Percentiles rank a stretch among this genome's conserved stretches.
phyloP scores from a whole-genome alignment of 2,888 invertebrate species.

The Catocala nupta region DNA sequence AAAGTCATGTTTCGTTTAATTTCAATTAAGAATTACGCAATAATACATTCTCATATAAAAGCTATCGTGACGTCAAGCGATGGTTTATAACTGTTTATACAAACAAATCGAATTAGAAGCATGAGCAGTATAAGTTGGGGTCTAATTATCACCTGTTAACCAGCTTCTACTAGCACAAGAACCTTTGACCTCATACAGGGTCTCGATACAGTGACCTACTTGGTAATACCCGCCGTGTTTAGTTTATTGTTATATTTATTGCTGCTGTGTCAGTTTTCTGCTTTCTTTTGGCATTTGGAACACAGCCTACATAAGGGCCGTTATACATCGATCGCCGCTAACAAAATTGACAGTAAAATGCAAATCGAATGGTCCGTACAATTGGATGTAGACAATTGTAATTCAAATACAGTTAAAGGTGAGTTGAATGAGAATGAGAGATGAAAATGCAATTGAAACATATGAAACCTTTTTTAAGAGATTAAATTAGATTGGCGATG shows the following conservation, averaged over 20 bases:
- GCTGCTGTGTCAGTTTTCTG: conserved; percentile 26
- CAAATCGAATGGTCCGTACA: conserved; percentile 11
- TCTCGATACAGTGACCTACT: conserved; percentile 69
- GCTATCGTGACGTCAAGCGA: conserved; percentile 29
- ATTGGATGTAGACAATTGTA: conserved; percentile 10
- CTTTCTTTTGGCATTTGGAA: conserved; percentile 50
- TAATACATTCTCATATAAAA: conserved; percentile 14
- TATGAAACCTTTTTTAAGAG: too few relatives aligned
- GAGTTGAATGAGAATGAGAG: too few relatives aligned
- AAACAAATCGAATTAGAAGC: conserved; percentile 66
- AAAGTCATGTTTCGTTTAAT: conserved; percentile 13
- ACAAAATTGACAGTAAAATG: conserved; percentile 22
- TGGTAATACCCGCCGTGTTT: conserved; percentile 30
- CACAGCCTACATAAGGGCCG: conserved; percentile 33
- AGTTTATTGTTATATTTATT: conserved; percentile 38
- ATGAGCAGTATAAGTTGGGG: conserved; percentile 74
- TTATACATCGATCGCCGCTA: conserved; percentile 15
- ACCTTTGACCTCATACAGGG: conserved; percentile 72
- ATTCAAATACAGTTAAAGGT: background rate
- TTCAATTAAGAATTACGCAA: conserved; percentile 8
- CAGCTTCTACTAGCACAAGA: conserved; percentile 60
- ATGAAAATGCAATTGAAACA: too few relatives aligned
- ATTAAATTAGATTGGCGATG: too few relatives aligned
- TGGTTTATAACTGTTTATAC: conserved; percentile 44
- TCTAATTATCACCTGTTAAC: conserved; percentile 77